Evolutionary conservation across 1,140 invertebrate species (phyloP).

Genomic region (Drosophila kurseongensis): DNA sequence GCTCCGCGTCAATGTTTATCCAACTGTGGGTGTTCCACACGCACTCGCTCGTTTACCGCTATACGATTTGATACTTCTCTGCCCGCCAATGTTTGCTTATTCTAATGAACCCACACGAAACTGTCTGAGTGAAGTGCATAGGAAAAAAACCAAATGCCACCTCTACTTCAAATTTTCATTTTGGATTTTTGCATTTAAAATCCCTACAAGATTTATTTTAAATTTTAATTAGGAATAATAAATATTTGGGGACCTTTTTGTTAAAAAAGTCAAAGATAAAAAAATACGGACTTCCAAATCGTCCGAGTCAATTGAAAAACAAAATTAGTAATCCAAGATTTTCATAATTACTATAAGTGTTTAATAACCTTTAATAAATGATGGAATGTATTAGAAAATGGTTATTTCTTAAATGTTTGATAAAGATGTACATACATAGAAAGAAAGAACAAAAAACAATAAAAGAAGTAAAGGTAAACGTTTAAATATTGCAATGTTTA

Average conservation of each 20-base stretch:
- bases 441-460: no score
- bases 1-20: constrained; percentile 72
- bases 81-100: constrained; percentile 64
- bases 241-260: no score
- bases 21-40: constrained; percentile 76
- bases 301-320: background rate
- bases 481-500: no score
- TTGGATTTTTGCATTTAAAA: background rate
- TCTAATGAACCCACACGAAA: constrained; percentile 64
- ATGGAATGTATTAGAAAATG: no score
- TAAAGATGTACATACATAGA: no score
- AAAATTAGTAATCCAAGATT: background rate
- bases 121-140: background rate
- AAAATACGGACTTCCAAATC: background rate
- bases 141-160: background rate
- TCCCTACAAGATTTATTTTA: no score
- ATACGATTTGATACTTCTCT: constrained; percentile 28
- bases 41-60: constrained; percentile 68
- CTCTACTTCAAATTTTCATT: background rate
- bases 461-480: no score
- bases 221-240: no score
- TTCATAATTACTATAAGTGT: no score
- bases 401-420: no score
- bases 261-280: no score
- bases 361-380: no score